Evolutionary conservation across 2,797 vertebrate species (phyloP).

Genomic region (Poliocrania exsul): DNA sequence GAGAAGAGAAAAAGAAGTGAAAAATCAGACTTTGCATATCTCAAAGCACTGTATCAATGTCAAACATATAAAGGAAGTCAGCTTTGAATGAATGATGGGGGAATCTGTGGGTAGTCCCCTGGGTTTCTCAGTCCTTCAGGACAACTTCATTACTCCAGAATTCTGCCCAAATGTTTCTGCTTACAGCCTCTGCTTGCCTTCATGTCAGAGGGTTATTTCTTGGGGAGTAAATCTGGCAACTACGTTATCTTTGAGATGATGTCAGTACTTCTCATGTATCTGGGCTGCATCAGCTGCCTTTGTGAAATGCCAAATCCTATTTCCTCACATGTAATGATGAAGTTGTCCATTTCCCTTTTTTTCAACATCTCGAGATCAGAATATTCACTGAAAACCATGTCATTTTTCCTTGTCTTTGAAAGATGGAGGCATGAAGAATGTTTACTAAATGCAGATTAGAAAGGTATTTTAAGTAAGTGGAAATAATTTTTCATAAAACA

Average conservation of each 20-base stretch:
- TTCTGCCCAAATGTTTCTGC: neutral
- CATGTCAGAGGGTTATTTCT: neutral
- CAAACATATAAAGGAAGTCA: neutral
- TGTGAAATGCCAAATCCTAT: neutral
- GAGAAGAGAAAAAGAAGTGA: neutral
- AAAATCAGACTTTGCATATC: neutral
- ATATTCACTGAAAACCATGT: neutral
- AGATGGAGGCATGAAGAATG: neutral
- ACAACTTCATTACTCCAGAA: neutral
- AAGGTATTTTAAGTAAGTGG: neutral
- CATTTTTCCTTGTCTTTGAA: neutral
- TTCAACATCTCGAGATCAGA: neutral
- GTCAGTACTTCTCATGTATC: neutral
- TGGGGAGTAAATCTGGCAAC: neutral
- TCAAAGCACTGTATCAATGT: neutral
- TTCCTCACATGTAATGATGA: fast-evolving
- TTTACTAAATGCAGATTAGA: neutral
- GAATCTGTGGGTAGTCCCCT: neutral
- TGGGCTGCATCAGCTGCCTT: neutral
- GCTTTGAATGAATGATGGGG: neutral
- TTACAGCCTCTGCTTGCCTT: neutral
- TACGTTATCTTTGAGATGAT: neutral
- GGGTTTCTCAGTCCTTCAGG: neutral
- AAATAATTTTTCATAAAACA: neutral
- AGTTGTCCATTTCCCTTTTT: neutral